Base-by-base conservation (phyloP, 1,140 invertebrate species). In the Battus philenor region DNA sequence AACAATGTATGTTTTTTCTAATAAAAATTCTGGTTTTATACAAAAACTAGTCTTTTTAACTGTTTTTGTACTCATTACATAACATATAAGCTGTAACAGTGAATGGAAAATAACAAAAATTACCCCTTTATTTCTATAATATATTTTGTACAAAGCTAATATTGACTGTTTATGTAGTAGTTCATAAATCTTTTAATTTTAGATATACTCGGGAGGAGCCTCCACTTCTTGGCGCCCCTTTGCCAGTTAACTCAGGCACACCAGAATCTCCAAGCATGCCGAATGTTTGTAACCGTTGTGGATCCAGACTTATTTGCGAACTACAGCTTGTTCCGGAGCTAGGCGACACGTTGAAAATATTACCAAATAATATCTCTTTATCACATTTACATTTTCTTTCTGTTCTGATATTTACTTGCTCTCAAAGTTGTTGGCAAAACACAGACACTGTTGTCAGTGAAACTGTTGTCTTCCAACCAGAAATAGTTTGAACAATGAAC, bases 281-380 rank as follows among this genome's bases (percentile, higher is more conserved):
- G 9, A 86, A 86, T 1, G 82, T 86, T 47, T 96, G 94, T 68
- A 73, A 76, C 30, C 87, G 94, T 58, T 97, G 95, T 68, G 90
- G 91, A 11, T 88, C 89, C 2, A 89, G 90, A 34, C 87, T 92
- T 53, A 88, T 89, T 1, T 96, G 94, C 71, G 95, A 97, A 76
- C 69, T 96, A 2, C 95, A 97, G 86, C 75, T 97, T 30, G 78
- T 96, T 27, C 93, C 95, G 1, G 91, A 91, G 6, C 85, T 95
- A 3, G 91, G 95, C 39, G 90, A 92, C 18, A 90, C 91, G 44
- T 76, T 96, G 5, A 84, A 82, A 45, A 71, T 94, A 9, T 68
- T 81, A 10, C 86, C 79, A 2, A 82, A 66, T 13, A 89, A 90
- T 45, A 62, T 62, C 11, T 61, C 79, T 1, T 86, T 82, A 4